These are phyloP conservation scores for Hemiscyllium ocellatum DNA, from an alignment of 2,113 vertebrate genomes.

Conservation along the genomic window DNA sequence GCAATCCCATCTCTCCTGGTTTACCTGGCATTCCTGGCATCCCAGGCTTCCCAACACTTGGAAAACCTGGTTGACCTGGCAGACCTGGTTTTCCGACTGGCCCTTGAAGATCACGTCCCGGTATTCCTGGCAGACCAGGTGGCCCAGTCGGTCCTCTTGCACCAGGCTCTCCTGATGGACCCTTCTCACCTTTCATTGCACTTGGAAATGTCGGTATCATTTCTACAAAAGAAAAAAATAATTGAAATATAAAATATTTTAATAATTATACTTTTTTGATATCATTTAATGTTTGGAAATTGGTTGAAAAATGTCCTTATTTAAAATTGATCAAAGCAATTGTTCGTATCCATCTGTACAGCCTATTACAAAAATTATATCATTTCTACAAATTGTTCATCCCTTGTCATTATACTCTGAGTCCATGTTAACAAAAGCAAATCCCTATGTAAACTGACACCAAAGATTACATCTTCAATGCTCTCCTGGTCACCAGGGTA, in stretches of 20 bases:
- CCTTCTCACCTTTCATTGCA: slow-evolving; percentile 71
- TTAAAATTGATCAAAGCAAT: not conserved
- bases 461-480: not conserved
- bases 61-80: slow-evolving; percentile 62
- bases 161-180: slow-evolving; percentile 72
- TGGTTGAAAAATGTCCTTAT: not conserved
- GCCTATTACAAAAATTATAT: not conserved
- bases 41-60: slow-evolving; percentile 83
- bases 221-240: slow-evolving; percentile 51
- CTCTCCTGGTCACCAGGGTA: not conserved
- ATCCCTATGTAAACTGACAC: not conserved
- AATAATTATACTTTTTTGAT: not conserved
- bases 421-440: not conserved
- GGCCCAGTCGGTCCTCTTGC: slow-evolving; percentile 68
- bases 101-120: slow-evolving; percentile 71
- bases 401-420: not conserved
- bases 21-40: slow-evolving; percentile 84
- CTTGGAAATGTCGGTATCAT: slow-evolving; percentile 49
- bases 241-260: not conserved
- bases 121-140: slow-evolving; percentile 73
- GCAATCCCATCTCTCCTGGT: slow-evolving; percentile 73
- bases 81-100: slow-evolving; percentile 75
- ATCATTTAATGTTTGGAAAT: not conserved
- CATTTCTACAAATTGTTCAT: not conserved
- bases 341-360: not conserved